Percentiles rank a stretch among this genome's conserved stretches.
These are phyloP conservation scores for Andrena fulva DNA, from an alignment of 2,888 invertebrate genomes.

Conservation along the genomic window DNA sequence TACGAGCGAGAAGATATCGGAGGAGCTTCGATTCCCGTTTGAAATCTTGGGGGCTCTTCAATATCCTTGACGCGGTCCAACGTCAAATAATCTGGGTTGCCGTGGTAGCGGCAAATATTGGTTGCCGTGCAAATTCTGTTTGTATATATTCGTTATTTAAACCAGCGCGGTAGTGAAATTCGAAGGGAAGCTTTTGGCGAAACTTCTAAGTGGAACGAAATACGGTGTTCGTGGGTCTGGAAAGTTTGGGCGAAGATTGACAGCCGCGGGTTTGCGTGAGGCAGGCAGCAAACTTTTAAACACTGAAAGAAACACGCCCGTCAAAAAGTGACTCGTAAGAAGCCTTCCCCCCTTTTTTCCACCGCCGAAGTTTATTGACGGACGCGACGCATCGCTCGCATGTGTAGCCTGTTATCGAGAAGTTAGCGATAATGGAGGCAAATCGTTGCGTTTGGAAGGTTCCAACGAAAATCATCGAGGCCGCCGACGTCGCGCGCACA, in stretches of 20 bases:
- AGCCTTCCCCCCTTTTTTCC: not conserved
- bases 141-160: not conserved
- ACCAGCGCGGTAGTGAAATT: not conserved
- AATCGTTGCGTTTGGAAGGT: conserved; percentile 35
- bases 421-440: not conserved
- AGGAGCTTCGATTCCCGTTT: conserved; percentile 10
- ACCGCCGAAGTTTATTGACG: not conserved
- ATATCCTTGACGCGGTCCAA: conserved; percentile 1
- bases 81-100: conserved; percentile 3
- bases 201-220: not conserved
- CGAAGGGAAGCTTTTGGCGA: not conserved
- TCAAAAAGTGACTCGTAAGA: not conserved
- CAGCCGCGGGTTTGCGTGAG: not conserved
- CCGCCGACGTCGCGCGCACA: conserved; percentile 40
- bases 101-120: not conserved
- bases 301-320: not conserved
- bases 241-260: not conserved
- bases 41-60: not conserved
- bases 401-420: too few relatives aligned
- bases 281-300: not conserved
- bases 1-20: not conserved
- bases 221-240: not conserved
- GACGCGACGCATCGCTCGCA: not conserved
- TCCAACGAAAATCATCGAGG: conserved; percentile 27
- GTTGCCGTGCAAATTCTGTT: not conserved